Base-by-base conservation (phyloP, 2,888 invertebrate genomes). In the Bombylius discolor region DNA sequence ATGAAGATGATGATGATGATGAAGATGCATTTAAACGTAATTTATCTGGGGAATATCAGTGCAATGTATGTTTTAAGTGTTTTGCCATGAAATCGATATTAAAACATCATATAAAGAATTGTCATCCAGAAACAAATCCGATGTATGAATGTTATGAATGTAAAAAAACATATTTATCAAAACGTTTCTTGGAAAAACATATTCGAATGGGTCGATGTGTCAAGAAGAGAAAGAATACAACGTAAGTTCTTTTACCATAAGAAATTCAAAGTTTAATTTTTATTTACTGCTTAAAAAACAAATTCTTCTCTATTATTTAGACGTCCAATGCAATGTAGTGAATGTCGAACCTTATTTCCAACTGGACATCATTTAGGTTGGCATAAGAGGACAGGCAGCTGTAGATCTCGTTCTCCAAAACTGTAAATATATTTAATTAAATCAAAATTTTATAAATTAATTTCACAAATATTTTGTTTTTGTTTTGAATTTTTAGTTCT, bases 311-410 rank as follows among this genome's bases (percentile, higher is more conserved):
- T 12, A 12, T 46, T 23, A n/a, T 39, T 13, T 14, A 73, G 73
- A 13, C 70, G 73, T n/a, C 71, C 70, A n/a, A 71, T 71, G 70
- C 68, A 71, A 58, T 72, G 72, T 59, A 67, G 71, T 33, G 71
- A 71, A 60, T 72, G 72, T 58, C 68, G 71, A 63, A 68, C 69
- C 31, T 64, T 70, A 49, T 72, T 72, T 49, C 72, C 73, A 34
- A 71, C 73, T 44, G 72, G 73, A 54, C 72, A 72, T 62, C 72
- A 72, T 62, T 63, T 73, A 53, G 72, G 73, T 42, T 72, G 72
- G 72, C 72, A 72, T 55, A 72, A 72, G 55, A 69, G 73, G 56
- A 71, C 73, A 23, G 72, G 72, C 6, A 39, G 8, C 5, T 72
- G 72, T 47, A 71, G 72, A 6, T 72, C 71, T 34, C 68, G 70